phyloP scores from a whole-genome alignment of 2,888 invertebrate species.

The Congeria kusceri region DNA sequence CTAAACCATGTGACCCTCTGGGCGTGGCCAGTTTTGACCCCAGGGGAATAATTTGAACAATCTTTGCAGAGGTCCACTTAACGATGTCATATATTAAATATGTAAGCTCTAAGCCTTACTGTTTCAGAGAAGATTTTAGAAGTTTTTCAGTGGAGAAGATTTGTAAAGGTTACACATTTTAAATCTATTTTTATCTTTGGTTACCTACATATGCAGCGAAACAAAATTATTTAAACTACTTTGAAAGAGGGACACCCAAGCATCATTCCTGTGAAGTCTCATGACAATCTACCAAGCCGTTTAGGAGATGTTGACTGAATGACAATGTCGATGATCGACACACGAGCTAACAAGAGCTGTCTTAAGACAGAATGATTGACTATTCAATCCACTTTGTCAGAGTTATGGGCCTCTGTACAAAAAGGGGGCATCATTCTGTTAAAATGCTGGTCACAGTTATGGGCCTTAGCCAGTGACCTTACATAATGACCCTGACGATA shows the following conservation, averaged over 20 bases:
- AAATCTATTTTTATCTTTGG: no score
- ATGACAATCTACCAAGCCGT: neutral
- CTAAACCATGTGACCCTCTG: no score
- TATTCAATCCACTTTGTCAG: neutral
- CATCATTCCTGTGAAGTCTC: neutral
- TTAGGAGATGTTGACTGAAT: neutral
- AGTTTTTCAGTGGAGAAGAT: neutral
- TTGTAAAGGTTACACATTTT: neutral
- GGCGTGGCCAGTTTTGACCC: no score
- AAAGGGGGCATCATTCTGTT: no score
- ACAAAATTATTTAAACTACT: neutral
- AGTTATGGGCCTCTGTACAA: no score
- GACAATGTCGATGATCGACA: neutral
- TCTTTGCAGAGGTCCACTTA: no score
- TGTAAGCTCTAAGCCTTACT: neutral
- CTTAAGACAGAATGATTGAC: neutral
- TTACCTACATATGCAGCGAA: no score
- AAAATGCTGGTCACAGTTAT: no score
- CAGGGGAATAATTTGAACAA: no score
- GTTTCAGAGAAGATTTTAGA: neutral
- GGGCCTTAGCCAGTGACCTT: no score
- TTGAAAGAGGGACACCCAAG: neutral
- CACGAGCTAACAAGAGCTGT: neutral
- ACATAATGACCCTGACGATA: no score
- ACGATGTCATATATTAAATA: neutral